Base-by-base conservation (phyloP, 1,140 invertebrate genomes). In the Centruroides sculpturatus region DNA sequence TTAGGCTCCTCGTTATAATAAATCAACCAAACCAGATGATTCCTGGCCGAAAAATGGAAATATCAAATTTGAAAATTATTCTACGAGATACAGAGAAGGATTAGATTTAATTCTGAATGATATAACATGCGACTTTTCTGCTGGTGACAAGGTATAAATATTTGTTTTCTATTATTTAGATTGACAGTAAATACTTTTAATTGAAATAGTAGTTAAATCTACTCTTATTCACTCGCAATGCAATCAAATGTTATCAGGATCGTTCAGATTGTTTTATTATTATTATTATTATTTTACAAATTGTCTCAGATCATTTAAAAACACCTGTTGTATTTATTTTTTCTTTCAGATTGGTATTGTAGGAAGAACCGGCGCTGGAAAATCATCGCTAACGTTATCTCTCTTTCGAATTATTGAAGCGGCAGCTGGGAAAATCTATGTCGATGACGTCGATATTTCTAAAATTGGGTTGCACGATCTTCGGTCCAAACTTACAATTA, bases 401-500 rank as follows among this genome's bases (percentile, higher is more conserved):
- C 64, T 81, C 34, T 81, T 81, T 68, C 72, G 79, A 8, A 75
- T 80, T 60, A 70, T 80, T 60, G 76, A 80, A 54, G 68, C 78
- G 10, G 66, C 64, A 12, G 67, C 69, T 23, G 79, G 79, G 7
- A 63, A 66, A 13, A 78, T 80, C 47, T 50, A 71, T 1, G 76
- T 80, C 47, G 79, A 81, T 64, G 71, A 69, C 10, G 64, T 75
- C 34, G 72, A 79, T 66, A 75, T 78, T 23, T 57, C 66, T 9
- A 68, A 65, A 5, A 66, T 81, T n/a, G 74, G 77, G 35, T 66
- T 80, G 8, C 71, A 64, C 9, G 49, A 88, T 65, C 74, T 98
- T 35, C 79, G 94, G 79, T 75, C 75, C 13, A 71, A 85, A 64
- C 77, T 97, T 36, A 95, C 92, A n/a, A 93, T 93, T 67, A 92